A percentile compares a stretch with the other conserved stretches of the same genome.
Conservation (phyloP, 2,888 invertebrate genomes). For the Caenorhabditis sp. region DNA sequence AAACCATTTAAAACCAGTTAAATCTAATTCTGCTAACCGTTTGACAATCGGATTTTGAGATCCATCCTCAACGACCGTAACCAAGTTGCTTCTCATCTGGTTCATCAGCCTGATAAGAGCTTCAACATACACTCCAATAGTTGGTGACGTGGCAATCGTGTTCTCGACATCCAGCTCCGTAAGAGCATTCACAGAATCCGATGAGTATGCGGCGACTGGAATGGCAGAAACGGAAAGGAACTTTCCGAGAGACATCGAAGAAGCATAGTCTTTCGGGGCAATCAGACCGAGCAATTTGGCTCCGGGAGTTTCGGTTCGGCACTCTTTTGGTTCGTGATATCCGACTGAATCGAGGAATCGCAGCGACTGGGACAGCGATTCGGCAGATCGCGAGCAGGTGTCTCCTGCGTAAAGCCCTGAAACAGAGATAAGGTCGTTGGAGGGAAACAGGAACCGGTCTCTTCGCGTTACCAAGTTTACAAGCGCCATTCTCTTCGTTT, state of each 20-base stretch:
- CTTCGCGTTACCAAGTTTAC: conserved; percentile 76
- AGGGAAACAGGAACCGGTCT: conserved; percentile 8
- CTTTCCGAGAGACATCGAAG: conserved; percentile 75
- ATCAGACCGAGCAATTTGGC: conserved; percentile 76
- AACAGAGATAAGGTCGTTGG: conserved; percentile 18
- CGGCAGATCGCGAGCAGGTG: conserved; percentile 80
- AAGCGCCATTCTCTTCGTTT: conserved; percentile 71
- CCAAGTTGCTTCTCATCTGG: conserved; percentile 74
- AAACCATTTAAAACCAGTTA: no score
- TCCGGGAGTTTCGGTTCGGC: conserved; percentile 69
- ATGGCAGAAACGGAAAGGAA: conserved; percentile 75
- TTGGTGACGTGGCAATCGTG: conserved; percentile 76
- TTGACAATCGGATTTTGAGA: conserved; percentile 65
- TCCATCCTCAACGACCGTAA: conserved; percentile 77
- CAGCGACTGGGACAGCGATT: conserved; percentile 80
- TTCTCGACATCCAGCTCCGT: conserved; percentile 72
- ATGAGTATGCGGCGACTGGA: conserved; percentile 78
- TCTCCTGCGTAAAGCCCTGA: conserved; percentile 82
- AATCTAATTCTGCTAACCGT: no score
- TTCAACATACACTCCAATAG: conserved; percentile 75
- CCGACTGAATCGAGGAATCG: conserved; percentile 81
- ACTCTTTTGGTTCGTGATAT: conserved; percentile 81
- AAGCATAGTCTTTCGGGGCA: conserved; percentile 77
- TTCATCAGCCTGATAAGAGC: conserved; percentile 73
- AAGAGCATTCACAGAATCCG: conserved; percentile 73